A percentile compares a stretch with the other conserved stretches of the same genome.
Conservation (phyloP, 2,797 vertebrate species). For the Myripristis murdjan region DNA sequence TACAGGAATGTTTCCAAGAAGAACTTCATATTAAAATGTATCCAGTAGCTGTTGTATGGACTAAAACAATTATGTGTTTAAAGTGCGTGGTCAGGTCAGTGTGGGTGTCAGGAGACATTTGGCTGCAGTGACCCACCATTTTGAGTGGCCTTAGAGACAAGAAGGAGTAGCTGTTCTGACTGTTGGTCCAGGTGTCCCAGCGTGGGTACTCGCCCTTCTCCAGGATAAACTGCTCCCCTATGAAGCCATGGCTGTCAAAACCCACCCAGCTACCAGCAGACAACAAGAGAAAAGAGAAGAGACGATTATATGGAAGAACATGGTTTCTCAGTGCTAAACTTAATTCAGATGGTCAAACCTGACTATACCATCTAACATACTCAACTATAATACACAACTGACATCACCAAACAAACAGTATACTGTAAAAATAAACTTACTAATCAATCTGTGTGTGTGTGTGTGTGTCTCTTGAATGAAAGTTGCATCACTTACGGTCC, state of each 20-base stretch:
- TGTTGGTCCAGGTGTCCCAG: conserved; percentile 96
- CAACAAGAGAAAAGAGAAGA: background rate
- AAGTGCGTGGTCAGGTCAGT: too few relatives aligned
- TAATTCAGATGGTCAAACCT: too few relatives aligned
- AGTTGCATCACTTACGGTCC: conserved; percentile 89
- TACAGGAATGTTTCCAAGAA: background rate
- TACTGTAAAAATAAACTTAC: background rate
- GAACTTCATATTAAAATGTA: too few relatives aligned
- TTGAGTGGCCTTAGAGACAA: conserved; percentile 90
- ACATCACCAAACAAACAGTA: too few relatives aligned
- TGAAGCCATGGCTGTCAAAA: conserved; percentile 86
- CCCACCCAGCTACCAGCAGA: conserved; percentile 87
- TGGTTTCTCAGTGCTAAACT: background rate
- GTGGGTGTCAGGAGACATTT: background rate
- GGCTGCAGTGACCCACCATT: conserved; percentile 78
- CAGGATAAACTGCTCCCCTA: conserved; percentile 92
- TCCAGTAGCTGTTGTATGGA: too few relatives aligned
- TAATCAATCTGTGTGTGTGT: background rate
- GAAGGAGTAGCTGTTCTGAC: conserved; percentile 90
- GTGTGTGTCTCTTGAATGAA: background rate
- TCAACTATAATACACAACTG: background rate
- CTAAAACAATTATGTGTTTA: too few relatives aligned
- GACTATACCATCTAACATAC: background rate
- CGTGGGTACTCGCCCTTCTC: conserved; percentile 95
- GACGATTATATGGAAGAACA: background rate